Conservation (phyloP, 2,888 invertebrate species). For the Plebejus anna region DNA sequence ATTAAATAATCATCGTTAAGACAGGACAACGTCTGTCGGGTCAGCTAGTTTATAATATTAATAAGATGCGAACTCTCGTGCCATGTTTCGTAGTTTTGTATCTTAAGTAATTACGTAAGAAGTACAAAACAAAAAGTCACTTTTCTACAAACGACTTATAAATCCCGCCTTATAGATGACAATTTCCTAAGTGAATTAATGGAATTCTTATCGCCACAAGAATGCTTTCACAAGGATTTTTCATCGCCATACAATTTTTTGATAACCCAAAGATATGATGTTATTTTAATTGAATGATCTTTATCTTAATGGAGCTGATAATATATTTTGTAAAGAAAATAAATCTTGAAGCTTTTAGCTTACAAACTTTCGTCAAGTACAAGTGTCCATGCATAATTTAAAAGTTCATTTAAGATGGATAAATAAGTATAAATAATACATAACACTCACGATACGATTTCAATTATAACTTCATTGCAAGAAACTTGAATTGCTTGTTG, state of each 20-base stretch:
- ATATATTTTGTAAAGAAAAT: slow-evolving; percentile 12
- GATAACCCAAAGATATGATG: not conserved
- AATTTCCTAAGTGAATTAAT: slow-evolving; percentile 13
- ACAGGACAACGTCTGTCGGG: too few species aligned
- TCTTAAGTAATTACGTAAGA: too few species aligned
- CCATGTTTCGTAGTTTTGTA: too few species aligned
- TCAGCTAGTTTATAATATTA: too few species aligned
- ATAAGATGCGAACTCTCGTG: too few species aligned
- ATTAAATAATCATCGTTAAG: too few species aligned
- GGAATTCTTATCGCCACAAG: slow-evolving; percentile 16
- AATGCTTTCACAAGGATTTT: slow-evolving; percentile 12
- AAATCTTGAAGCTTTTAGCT: not conserved
- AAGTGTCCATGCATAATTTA: not conserved
- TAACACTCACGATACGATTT: too few species aligned
- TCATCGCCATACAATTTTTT: slow-evolving; percentile 8
- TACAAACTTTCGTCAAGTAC: not conserved
- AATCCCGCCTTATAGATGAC: not conserved
- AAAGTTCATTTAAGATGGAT: too few species aligned
- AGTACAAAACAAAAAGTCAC: too few species aligned
- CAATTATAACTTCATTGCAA: too few species aligned
- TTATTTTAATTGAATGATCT: slow-evolving; percentile 23
- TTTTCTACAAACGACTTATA: not conserved
- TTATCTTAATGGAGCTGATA: slow-evolving; percentile 12
- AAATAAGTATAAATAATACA: too few species aligned
- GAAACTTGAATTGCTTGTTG: too few species aligned